Percentiles rank a stretch among this genome's conserved stretches.
phyloP scores from a whole-genome alignment of 2,113 vertebrate genomes.

The Colaptes auratus region DNA sequence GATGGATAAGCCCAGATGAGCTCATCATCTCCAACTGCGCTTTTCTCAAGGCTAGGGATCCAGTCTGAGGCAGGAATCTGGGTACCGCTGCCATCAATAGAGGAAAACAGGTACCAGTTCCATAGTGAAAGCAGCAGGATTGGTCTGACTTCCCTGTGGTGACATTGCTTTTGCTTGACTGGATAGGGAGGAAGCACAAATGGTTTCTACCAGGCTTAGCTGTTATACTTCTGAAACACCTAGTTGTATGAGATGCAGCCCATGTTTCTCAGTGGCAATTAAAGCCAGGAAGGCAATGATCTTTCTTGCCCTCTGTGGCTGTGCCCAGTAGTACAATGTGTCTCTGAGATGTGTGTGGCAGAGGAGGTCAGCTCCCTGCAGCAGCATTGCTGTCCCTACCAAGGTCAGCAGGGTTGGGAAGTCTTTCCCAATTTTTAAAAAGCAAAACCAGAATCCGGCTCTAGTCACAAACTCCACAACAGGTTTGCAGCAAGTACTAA shows the following conservation, averaged over 20 bases:
- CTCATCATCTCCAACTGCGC: background rate
- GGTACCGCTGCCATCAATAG: background rate
- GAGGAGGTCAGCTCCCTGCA: background rate
- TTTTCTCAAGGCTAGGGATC: background rate
- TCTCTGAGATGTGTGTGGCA: rapidly evolving
- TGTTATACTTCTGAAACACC: background rate
- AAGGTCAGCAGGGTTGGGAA: background rate
- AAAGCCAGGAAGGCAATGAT: background rate
- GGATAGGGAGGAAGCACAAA: background rate
- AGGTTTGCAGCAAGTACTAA: background rate
- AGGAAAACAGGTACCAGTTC: background rate
- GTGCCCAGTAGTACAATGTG: background rate
- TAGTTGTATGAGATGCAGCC: background rate
- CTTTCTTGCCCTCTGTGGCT: background rate
- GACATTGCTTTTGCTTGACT: background rate
- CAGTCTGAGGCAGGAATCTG: background rate
- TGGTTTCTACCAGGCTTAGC: background rate
- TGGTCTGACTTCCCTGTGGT: background rate
- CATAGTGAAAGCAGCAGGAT: background rate
- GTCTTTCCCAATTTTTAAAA: background rate
- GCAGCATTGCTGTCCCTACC: rapidly evolving
- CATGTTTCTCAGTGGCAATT: background rate
- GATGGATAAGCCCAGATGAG: background rate
- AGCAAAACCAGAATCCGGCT: background rate
- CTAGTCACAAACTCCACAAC: background rate